Conservation (phyloP, 2,113 vertebrate species). For the Neoarius graeffei region DNA sequence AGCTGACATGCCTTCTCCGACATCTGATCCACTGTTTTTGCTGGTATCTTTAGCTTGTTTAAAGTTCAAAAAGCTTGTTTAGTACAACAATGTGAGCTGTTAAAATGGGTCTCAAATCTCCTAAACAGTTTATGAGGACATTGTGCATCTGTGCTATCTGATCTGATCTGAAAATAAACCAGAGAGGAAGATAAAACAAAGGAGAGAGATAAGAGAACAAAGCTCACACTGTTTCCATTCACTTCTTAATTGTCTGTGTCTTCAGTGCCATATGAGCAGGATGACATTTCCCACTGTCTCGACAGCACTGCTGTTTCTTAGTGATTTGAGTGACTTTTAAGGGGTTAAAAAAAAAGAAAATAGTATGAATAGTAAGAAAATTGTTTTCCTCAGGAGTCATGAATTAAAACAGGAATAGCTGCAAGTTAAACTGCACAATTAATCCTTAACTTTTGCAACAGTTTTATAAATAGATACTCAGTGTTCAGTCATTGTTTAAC, state of each 20-base stretch:
- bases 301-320: not conserved
- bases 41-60: too few relatives aligned
- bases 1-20: too few relatives aligned
- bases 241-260: not conserved
- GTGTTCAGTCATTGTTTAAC: not conserved
- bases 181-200: not conserved
- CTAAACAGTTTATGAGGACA: too few relatives aligned
- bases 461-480: not conserved
- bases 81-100: too few relatives aligned
- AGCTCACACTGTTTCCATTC: too few relatives aligned
- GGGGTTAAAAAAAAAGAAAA: not conserved
- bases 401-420: not conserved
- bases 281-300: not conserved
- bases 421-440: not conserved
- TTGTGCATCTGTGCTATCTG: too few relatives aligned
- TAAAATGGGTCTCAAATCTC: too few relatives aligned
- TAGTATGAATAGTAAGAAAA: too few relatives aligned
- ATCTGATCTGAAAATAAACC: too few relatives aligned
- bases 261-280: not conserved
- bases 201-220: too few relatives aligned
- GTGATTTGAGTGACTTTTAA: not conserved
- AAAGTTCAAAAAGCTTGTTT: too few relatives aligned
- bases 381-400: not conserved
- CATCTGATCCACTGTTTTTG: too few relatives aligned
- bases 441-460: not conserved